Evolutionary conservation across 2,888 invertebrate species (phyloP), one percentile per base, ranked within the genome.

Genomic region (Nomada fucata): DNA sequence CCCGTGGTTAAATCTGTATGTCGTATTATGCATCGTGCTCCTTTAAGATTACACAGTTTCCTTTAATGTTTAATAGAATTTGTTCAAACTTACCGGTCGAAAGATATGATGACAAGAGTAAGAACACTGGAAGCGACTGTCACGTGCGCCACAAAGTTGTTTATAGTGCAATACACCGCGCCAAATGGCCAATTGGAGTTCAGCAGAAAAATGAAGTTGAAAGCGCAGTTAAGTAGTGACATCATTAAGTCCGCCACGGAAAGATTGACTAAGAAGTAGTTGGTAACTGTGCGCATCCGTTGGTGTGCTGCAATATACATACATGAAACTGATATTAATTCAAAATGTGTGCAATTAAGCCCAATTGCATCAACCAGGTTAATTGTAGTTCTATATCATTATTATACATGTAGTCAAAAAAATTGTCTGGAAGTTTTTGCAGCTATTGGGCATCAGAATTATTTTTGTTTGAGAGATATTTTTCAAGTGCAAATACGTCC

Each of bases 41-140:
- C 29, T 29, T 29, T 29, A 29, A 29, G 29, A 29, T 29, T n/a
- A n/a, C n/a, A n/a, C 5, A 29, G 29, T 29, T 36, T 7, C 36
- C 36, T 36, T 36, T 36, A 36, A 36, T 47, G 47, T 3, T 47
- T 47, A 15, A 15, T 47, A 15, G 15, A 29, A 1, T 61, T 55
- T 64, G 7, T 7, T 11, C 55, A 89, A 89, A 92, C 94, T 95
- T 94, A 98, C 98, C 98, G 97, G 94, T 98, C 98, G 91, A 98
- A 97, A 0, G 98, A 98, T 89, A 98, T 98, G 44, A 98, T 98
- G 61, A 98, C 98, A 87, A 98, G 95, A 0, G 98, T 98, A 93
- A 98, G 97, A n/a, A 98, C 98, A 90, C 98, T 98, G 42, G 98
- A 97, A 0, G 98, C 97, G 0, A 98, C 98, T 0, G 98, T 98